Conservation (phyloP, 2,113 vertebrate species). For the Orcinus orca region DNA sequence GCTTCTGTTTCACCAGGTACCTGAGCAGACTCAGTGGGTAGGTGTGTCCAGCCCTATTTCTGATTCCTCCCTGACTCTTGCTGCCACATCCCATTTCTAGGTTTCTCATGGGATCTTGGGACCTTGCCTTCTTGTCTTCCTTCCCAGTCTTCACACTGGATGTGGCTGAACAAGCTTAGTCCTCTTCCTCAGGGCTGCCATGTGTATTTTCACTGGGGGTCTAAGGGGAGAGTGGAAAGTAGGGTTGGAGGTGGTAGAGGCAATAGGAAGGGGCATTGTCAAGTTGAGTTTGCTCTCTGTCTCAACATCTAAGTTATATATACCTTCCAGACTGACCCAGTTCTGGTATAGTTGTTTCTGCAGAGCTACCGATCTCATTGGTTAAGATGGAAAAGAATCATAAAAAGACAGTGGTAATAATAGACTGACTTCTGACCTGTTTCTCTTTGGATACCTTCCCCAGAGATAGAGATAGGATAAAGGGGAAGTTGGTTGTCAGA, state of each 20-base stretch:
- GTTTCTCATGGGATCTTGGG: background rate
- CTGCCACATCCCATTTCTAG: background rate
- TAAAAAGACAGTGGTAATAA: background rate
- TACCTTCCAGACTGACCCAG: background rate
- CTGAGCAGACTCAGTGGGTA: background rate
- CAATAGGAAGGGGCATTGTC: background rate
- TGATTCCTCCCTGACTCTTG: background rate
- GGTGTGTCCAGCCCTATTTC: background rate
- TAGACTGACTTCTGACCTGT: slow-evolving; percentile 28
- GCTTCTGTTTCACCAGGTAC: background rate
- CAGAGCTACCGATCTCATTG: background rate
- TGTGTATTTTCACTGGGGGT: background rate
- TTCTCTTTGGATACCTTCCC: slow-evolving; percentile 35
- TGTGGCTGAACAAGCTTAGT: background rate
- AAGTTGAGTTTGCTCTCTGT: background rate
- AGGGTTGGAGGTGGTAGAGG: background rate
- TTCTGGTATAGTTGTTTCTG: slow-evolving; percentile 3
- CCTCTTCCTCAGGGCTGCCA: background rate
- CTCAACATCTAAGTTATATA: background rate
- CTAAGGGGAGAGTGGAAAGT: background rate
- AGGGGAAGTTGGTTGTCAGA: background rate
- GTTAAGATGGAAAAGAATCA: background rate
- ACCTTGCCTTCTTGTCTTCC: background rate
- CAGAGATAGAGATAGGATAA: background rate
- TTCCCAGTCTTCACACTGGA: background rate